Percentiles rank a stretch among this genome's conserved stretches.
Evolutionary conservation across 2,888 invertebrate genomes (phyloP).

Genomic region (Magallana nippona): DNA sequence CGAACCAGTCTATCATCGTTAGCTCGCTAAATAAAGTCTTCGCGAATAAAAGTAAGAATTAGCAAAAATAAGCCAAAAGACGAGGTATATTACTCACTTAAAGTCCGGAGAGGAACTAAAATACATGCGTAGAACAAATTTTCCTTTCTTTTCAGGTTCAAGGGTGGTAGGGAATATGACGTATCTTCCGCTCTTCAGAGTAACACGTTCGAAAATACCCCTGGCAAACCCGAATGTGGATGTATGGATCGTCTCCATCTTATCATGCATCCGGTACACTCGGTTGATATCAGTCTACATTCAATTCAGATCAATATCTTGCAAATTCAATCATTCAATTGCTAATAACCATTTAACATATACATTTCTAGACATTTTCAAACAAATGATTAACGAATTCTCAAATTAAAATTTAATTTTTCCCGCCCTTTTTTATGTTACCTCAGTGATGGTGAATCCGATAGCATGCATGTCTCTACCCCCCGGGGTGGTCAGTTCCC

Average conservation of each 20-base stretch:
- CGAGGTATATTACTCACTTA: constrained; percentile 52
- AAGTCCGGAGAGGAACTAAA: constrained; percentile 54
- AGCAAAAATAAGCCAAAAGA: no score
- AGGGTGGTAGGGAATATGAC: constrained; percentile 72
- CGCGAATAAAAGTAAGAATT: no score
- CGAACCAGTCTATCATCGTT: no score
- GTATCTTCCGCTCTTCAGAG: constrained; percentile 66
- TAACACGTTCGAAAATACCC: constrained; percentile 66
- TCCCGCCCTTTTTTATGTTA: constrained; percentile 41
- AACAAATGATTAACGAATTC: no score
- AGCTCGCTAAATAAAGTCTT: no score
- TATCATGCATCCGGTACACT: constrained; percentile 74
- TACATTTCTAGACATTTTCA: no score
- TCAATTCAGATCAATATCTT: not conserved
- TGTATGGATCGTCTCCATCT: constrained; percentile 64
- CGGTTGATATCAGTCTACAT: constrained; percentile 71
- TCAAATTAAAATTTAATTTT: no score
- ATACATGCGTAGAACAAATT: constrained; percentile 68
- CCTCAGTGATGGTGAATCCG: constrained; percentile 69
- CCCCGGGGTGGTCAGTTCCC: constrained; percentile 63
- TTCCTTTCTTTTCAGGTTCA: constrained; percentile 65
- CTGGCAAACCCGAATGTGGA: constrained; percentile 69
- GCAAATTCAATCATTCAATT: no score
- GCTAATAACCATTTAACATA: no score
- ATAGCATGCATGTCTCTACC: constrained; percentile 66